A percentile compares a stretch with the other conserved stretches of the same genome.
Evolutionary conservation across 2,888 invertebrate genomes (phyloP).

Genomic region (Antheraea yamamai): DNA sequence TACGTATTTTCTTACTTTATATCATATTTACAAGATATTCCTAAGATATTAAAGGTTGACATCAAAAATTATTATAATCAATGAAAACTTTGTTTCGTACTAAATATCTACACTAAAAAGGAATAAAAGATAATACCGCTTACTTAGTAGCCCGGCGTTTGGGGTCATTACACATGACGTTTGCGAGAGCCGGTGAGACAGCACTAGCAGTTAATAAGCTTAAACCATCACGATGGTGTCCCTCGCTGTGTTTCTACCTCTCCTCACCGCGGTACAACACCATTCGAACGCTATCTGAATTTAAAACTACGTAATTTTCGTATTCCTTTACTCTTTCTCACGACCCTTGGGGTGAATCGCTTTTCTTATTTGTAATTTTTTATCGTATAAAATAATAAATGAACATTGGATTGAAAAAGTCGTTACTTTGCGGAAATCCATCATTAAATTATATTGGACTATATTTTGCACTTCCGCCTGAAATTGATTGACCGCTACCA

Average conservation of each 20-base stretch:
- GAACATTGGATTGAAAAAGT: too few species aligned
- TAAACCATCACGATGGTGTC: slow-evolving; percentile 34
- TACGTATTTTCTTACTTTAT: too few species aligned
- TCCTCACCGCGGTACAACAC: neutral
- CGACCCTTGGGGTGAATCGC: neutral
- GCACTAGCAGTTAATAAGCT: slow-evolving; percentile 35
- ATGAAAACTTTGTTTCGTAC: neutral
- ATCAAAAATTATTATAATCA: neutral
- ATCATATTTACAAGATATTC: too few species aligned
- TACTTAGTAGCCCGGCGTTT: slow-evolving; percentile 28
- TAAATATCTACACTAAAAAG: neutral
- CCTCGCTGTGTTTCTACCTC: slow-evolving; percentile 29
- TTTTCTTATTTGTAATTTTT: neutral
- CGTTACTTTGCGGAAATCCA: too few species aligned
- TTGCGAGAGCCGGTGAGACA: slow-evolving; percentile 38
- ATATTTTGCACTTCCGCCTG: too few species aligned
- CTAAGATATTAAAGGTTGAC: too few species aligned
- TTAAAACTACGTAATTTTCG: slow-evolving; percentile 12
- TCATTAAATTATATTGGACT: too few species aligned
- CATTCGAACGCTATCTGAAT: slow-evolving; percentile 15
- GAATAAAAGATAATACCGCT: neutral
- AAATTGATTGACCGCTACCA: too few species aligned
- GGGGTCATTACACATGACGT: slow-evolving; percentile 41
- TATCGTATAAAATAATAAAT: neutral
- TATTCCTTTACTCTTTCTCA: neutral